Conservation (phyloP, 92 coral and sea anemone genomes). For the Meandrina meandrites region DNA sequence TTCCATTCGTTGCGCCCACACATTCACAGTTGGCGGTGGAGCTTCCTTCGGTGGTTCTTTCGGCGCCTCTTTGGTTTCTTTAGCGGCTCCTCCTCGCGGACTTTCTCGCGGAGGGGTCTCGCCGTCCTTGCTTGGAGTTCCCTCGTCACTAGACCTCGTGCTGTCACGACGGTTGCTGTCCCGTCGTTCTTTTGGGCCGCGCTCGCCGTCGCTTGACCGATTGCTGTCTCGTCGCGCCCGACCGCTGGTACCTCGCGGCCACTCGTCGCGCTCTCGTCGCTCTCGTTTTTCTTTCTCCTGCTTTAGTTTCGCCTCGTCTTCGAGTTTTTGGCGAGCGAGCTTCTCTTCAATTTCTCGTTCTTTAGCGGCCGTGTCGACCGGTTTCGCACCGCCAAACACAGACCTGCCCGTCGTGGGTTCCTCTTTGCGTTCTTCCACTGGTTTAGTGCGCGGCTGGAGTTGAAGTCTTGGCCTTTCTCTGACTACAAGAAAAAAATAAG, state of each 20-base stretch:
- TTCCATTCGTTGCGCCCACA: constrained; percentile 82
- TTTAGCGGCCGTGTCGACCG: constrained; percentile 93
- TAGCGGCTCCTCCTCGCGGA: constrained; percentile 35
- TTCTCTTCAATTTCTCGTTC: constrained; percentile 95
- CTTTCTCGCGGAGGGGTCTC: constrained; percentile 27
- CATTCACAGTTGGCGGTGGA: constrained; percentile 77
- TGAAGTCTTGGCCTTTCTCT: constrained; percentile 86
- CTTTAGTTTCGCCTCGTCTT: constrained; percentile 64
- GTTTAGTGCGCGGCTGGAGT: constrained; percentile 85
- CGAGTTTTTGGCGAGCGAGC: constrained; percentile 82
- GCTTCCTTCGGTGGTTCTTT: constrained; percentile 61
- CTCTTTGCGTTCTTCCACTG: constrained; percentile 56
- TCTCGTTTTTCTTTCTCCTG: constrained; percentile 56
- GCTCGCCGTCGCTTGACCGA: constrained; percentile 76
- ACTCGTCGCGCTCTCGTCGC: constrained; percentile 60
- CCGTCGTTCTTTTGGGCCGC: constrained; percentile 45
- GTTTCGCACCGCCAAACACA: constrained; percentile 98
- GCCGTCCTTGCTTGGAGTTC: constrained; percentile 32
- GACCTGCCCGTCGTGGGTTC: constrained; percentile 62
- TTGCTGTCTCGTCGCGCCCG: constrained; percentile 72
- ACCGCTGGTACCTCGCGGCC: constrained; percentile 58
- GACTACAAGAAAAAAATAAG: constrained; percentile 35
- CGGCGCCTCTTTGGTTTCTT: constrained; percentile 15
- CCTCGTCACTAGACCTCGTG: constrained; percentile 73
- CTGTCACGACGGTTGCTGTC: constrained; percentile 74